Base-by-base conservation (phyloP, 1,140 invertebrate species). In the Lasaia peninsularis region DNA sequence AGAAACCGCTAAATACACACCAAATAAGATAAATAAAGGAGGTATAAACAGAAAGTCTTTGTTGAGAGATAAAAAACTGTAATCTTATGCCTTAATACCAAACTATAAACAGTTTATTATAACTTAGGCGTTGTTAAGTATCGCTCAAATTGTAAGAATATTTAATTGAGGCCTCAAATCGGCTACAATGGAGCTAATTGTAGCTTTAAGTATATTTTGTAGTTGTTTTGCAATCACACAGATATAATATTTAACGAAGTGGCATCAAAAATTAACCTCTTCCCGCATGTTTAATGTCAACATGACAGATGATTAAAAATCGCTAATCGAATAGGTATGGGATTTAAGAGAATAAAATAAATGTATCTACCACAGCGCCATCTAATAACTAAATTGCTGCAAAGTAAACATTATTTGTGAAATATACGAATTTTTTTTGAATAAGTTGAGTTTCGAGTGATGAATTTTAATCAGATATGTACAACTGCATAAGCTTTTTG, bases 101-200 rank as follows among this genome's bases (percentile, higher is more conserved):
- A 52, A 40, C 24, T 37, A 54, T 11, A 40, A 37, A 54, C 54
- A 58, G 69, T 73, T 77, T 75, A 73, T 79, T 77, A 77, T 76
- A 71, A 75, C 63, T 59, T 62, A 69, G 34, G 63, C 56, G 62
- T 56, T 64, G 54, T 54, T 54, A 31, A 54, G 31, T 34, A 33
- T 33, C 9, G 52, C 40, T 65, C 60, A 69, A 72, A 67, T 70
- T 75, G 69, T 71, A 52, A 51, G 69, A 74, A 78, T 73, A 73
- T 69, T 82, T 84, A 82, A 86, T 86, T 86, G 77, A 73, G 67
- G 80, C 73, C 68, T 82, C 79, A 68, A 76, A 73, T 79, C 64
- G 67, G 62, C 58, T 80, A 82, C 78, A 81, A 80, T 81, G 83
- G 77, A 70, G 75, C 73, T 82, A 83, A 83, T 86, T 82, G 79